Evolutionary conservation across 1,140 invertebrate species (phyloP).

Genomic region (Drosophila aff.): DNA sequence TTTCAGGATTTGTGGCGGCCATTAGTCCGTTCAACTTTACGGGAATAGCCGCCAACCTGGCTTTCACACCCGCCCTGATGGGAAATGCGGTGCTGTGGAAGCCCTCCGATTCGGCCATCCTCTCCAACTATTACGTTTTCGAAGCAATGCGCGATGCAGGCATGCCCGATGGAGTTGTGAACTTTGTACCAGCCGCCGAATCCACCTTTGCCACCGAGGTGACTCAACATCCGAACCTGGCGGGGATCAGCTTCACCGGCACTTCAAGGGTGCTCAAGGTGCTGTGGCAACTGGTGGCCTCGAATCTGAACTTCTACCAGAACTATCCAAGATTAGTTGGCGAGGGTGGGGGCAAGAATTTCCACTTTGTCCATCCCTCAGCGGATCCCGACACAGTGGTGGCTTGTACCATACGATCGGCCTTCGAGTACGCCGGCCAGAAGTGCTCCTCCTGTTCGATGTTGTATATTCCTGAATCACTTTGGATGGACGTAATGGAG

Average conservation of each 20-base stretch:
- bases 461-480: slow-evolving; percentile 95
- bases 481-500: slow-evolving; percentile 88
- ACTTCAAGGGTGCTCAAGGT: slow-evolving; percentile 91
- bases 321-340: slow-evolving; percentile 97
- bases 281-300: slow-evolving; percentile 95
- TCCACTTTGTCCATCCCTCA: slow-evolving; percentile 97
- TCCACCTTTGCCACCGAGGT: slow-evolving; percentile 96
- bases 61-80: slow-evolving; percentile 98
- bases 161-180: slow-evolving; percentile 97
- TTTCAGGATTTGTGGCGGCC: slow-evolving; percentile 98
- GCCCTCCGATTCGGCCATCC: slow-evolving; percentile 97
- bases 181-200: slow-evolving; percentile 97
- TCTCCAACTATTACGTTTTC: slow-evolving; percentile 98
- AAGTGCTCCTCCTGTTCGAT: slow-evolving; percentile 99
- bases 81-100: slow-evolving; percentile 99
- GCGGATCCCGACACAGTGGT: slow-evolving; percentile 93
- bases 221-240: slow-evolving; percentile 92
- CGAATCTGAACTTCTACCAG: slow-evolving; percentile 93
- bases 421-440: slow-evolving; percentile 98
- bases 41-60: slow-evolving; percentile 98
- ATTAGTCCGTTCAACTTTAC: slow-evolving; percentile 99
- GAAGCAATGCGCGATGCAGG: slow-evolving; percentile 97
- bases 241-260: slow-evolving; percentile 98
- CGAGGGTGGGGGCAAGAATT: slow-evolving; percentile 99
- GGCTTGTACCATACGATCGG: slow-evolving; percentile 93